Percentiles rank a stretch among this genome's conserved stretches.
These are phyloP conservation scores for Rhopilema esculentum DNA, from an alignment of 30 jellyfish, hydroid and myxozoan species.

Conservation along the genomic window DNA sequence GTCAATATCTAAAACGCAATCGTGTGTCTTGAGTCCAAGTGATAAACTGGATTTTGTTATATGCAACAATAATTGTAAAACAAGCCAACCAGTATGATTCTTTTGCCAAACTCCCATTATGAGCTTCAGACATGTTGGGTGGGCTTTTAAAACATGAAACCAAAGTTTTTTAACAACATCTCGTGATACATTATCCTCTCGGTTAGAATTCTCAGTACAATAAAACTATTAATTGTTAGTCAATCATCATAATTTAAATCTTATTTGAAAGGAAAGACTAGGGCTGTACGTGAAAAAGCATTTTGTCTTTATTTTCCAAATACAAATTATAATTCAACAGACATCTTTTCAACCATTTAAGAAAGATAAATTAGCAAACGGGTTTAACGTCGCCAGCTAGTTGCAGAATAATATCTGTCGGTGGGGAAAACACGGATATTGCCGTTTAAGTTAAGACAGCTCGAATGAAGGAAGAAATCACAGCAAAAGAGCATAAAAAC, in stretches of 20 bases:
- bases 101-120: not conserved
- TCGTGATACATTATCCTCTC: not conserved
- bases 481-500: not conserved
- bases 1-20: no score
- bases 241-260: not conserved
- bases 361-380: no score
- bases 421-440: no score
- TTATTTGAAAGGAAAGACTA: no score
- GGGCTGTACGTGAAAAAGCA: not conserved
- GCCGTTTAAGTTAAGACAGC: no score
- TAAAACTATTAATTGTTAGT: not conserved
- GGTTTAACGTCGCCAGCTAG: no score
- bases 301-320: not conserved
- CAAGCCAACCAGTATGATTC: not conserved
- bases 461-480: no score
- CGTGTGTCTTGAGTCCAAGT: not conserved
- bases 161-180: not conserved
- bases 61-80: not conserved
- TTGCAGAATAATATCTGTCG: no score
- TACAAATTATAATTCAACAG: no score
- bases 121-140: not conserved
- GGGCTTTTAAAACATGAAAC: not conserved
- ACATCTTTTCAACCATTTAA: no score
- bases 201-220: not conserved
- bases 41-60: not conserved